Evolutionary conservation across 2,888 invertebrate genomes (phyloP), one percentile per base, ranked within the genome.

Genomic region (Pheosia gnoma): DNA sequence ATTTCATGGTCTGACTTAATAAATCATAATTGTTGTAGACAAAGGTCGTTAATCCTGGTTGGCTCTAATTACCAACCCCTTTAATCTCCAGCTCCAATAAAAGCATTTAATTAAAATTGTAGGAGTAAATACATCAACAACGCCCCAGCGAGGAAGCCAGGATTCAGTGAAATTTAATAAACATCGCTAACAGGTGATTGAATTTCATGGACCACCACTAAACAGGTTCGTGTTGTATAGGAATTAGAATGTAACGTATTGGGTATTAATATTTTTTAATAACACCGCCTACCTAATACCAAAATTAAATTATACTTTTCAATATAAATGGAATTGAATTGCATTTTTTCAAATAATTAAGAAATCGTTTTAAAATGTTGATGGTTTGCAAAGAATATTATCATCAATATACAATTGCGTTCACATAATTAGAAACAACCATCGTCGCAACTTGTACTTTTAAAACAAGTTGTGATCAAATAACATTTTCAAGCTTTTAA

Each of bases 21-120:
- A 86, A 89, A 88, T 90, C 85, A 89, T 90, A 88, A 88, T 87
- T 87, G 80, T 79, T 78, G 77, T 79, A 85, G 85, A 86, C 87
- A 86, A 85, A 89, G 88, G 88, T 89, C 84, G 85, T 85, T 89
- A 87, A 90, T 88, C 87, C 84, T 82, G 79, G 81, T 78, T 80
- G 84, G 82, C 80, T 86, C 89, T 88, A 87, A 89, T 90, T 87
- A 87, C 83, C 82, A 79, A 82, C 82, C 86, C 85, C 79, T 83
- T 86, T 88, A 88, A 89, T 85, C 86, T 81, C 75, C 70, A 75
- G 80, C 80, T 81, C 81, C 80, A 84, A 88, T 89, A 87, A 88
- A 87, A 86, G 84, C 85, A 83, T 86, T 88, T 91, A 88, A 90
- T 89, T 89, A 89, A 90, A 88, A 85, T 82, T 75, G 76, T 80